Conservation (phyloP, 2,113 vertebrate genomes). For the Datnioides undecimradiatus region DNA sequence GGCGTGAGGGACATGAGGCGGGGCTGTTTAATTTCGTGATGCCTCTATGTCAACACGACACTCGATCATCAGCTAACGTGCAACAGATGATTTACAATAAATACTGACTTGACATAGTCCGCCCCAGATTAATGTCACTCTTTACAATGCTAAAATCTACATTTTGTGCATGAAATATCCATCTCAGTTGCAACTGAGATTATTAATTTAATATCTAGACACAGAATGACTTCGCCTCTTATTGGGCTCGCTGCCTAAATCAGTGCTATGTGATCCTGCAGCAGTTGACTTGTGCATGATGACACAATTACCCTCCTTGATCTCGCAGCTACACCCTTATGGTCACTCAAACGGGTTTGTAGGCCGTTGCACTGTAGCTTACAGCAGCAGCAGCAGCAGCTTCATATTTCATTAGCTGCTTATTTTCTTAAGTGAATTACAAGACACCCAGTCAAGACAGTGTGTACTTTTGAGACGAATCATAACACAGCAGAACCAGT, state of each 20-base stretch:
- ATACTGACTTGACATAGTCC: background rate
- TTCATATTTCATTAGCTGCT: background rate
- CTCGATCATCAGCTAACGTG: background rate
- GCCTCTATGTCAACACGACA: constrained; percentile 5
- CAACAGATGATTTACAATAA: background rate
- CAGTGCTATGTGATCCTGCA: background rate
- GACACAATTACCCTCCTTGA: background rate
- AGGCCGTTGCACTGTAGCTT: too few relatives aligned
- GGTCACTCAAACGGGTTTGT: background rate
- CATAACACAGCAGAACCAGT: constrained; percentile 13
- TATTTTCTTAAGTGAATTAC: background rate
- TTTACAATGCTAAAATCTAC: too few relatives aligned
- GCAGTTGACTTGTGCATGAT: background rate
- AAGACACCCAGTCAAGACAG: background rate
- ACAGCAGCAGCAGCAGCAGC: background rate
- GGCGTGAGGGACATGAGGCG: constrained; percentile 10
- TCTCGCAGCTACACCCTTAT: background rate
- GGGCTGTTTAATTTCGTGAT: constrained; percentile 2
- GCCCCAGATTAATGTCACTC: too few relatives aligned
- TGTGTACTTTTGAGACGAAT: background rate
- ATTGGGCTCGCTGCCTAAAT: background rate
- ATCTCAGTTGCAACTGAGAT: too few relatives aligned
- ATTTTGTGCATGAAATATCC: too few relatives aligned
- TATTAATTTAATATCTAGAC: too few relatives aligned
- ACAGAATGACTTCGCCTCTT: too few relatives aligned